phyloP scores from a whole-genome alignment of 2,888 invertebrate species.

The Pyrgus malvae region DNA sequence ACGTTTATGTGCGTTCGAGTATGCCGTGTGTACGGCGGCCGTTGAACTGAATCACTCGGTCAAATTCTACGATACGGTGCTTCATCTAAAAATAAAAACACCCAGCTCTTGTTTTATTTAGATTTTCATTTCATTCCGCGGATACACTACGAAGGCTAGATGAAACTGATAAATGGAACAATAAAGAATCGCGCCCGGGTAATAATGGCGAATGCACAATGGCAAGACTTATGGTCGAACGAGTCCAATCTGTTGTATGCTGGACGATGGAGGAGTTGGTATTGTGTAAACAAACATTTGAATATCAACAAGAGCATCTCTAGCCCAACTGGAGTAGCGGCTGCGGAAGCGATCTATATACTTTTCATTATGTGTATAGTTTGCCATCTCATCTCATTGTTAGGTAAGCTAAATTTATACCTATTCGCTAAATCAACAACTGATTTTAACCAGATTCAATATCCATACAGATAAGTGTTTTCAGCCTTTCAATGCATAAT shows the following conservation, averaged over 20 bases:
- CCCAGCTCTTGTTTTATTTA: constrained; percentile 6
- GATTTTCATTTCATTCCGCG: constrained; percentile 17
- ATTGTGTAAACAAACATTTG: constrained; percentile 24
- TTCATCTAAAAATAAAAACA: constrained; percentile 24
- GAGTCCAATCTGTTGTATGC: constrained; percentile 13
- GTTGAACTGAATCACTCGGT: constrained; percentile 34
- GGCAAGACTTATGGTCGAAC: constrained; percentile 18
- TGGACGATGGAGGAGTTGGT: constrained; percentile 4
- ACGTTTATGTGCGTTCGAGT: constrained; percentile 26
- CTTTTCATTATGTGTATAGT: background rate
- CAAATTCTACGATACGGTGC: constrained; percentile 28
- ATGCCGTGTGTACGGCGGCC: constrained; percentile 30
- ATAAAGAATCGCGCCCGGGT: constrained; percentile 24
- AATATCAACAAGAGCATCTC: constrained; percentile 17
- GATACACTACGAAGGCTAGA: constrained; percentile 16
- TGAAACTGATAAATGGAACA: constrained; percentile 17
- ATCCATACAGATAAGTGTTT: too few relatives aligned
- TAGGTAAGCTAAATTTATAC: background rate
- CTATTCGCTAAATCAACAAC: background rate
- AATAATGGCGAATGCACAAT: constrained; percentile 24
- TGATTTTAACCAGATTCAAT: background rate
- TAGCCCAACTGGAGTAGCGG: background rate
- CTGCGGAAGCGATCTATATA: background rate
- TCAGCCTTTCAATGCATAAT: too few relatives aligned
- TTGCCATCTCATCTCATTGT: background rate